Percentiles rank a stretch among this genome's conserved stretches.
Conservation (phyloP, 2,888 invertebrate species). For the Nomada fabriciana region DNA sequence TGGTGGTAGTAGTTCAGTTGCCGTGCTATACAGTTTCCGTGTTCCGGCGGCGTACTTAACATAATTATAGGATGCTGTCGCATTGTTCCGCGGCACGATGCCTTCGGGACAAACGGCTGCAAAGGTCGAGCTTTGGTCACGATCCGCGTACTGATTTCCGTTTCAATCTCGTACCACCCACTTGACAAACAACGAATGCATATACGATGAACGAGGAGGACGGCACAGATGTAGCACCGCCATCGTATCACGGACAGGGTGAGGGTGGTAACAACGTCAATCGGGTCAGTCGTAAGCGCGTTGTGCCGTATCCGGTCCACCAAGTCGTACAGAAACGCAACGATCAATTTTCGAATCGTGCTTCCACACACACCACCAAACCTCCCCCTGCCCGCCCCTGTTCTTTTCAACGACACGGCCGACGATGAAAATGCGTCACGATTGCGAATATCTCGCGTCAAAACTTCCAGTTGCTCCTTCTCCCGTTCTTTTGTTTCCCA, state of each 20-base stretch:
- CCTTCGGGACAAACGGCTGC: slow-evolving; percentile 62
- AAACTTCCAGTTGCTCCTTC: background rate
- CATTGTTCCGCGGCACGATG: slow-evolving; percentile 67
- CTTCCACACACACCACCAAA: no score
- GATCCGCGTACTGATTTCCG: slow-evolving; percentile 45
- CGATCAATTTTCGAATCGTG: background rate
- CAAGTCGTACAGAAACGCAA: background rate
- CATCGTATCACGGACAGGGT: no score
- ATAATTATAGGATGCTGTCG: slow-evolving; percentile 76
- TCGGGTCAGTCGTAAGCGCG: slow-evolving; percentile 22
- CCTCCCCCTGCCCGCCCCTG: no score
- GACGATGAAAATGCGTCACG: background rate
- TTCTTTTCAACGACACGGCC: no score
- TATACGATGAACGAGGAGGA: slow-evolving; percentile 27
- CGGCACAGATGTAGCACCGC: background rate
- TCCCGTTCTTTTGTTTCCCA: background rate
- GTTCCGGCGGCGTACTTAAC: slow-evolving; percentile 78
- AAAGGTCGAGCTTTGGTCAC: slow-evolving; percentile 63
- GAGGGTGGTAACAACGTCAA: background rate
- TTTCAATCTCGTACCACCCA: slow-evolving; percentile 3
- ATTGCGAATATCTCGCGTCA: slow-evolving; percentile 9
- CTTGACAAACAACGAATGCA: slow-evolving; percentile 34
- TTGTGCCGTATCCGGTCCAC: background rate
- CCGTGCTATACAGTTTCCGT: slow-evolving; percentile 70
- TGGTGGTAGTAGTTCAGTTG: slow-evolving; percentile 65